Percentiles rank a stretch among this genome's conserved stretches.
These are phyloP conservation scores for fruit fly (Drosophila melanogaster) DNA, from an alignment of 1,140 invertebrate genomes.

Conservation along the genomic window DNA sequence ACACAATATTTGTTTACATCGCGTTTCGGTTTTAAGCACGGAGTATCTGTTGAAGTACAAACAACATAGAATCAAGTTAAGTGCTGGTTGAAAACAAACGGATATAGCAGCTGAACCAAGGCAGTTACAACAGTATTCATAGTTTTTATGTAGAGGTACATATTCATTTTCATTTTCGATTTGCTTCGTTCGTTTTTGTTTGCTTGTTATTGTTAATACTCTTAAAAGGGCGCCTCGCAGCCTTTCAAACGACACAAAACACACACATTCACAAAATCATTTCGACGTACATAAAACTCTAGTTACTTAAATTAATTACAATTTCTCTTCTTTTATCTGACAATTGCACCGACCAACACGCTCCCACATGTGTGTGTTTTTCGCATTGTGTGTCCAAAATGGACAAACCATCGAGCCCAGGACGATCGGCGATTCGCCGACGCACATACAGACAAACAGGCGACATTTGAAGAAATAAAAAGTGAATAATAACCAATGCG, in stretches of 20 bases:
- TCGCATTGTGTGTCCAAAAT: conserved; percentile 26
- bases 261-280: conserved; percentile 73
- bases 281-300: conserved; percentile 78
- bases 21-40: conserved; percentile 32
- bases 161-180: conserved; percentile 43
- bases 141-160: conserved; percentile 58
- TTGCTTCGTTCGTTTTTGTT: conserved; percentile 41
- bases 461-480: conserved; percentile 70
- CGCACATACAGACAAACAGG: conserved; percentile 60
- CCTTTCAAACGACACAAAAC: conserved; percentile 75
- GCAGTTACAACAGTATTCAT: conserved; percentile 76
- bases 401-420: conserved; percentile 24
- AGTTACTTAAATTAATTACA: conserved; percentile 80
- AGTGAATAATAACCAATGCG: conserved; percentile 52
- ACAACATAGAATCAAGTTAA: conserved; percentile 51
- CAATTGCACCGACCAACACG: conserved; percentile 70
- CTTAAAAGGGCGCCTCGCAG: conserved; percentile 69
- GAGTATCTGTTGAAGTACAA: conserved; percentile 46
- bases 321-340: conserved; percentile 62
- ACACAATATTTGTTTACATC: conserved; percentile 36
- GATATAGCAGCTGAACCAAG: conserved; percentile 70
- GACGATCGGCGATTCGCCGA: conserved; percentile 29
- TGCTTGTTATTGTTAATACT: conserved; percentile 67
- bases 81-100: conserved; percentile 71
- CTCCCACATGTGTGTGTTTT: conserved; percentile 32